Percentiles rank a stretch among this genome's conserved stretches.
Conservation (phyloP, 2,888 invertebrate genomes). For the Nineta flava region DNA sequence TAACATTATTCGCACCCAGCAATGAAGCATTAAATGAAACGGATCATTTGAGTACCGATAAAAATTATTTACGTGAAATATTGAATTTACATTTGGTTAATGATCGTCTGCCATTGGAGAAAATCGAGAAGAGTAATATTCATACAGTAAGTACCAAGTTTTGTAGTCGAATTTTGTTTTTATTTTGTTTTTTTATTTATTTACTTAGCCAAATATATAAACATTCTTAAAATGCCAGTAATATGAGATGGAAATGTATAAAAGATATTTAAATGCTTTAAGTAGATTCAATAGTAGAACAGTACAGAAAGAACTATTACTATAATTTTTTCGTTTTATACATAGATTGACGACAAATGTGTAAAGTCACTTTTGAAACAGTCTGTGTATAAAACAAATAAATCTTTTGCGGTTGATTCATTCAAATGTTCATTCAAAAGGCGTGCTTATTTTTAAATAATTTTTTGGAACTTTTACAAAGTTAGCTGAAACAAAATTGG, state of each 20-base stretch:
- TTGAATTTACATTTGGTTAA: constrained; percentile 68
- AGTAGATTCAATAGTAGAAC: no score
- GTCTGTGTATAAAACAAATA: neutral
- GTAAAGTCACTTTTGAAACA: neutral
- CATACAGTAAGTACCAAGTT: constrained; percentile 40
- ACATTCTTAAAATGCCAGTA: no score
- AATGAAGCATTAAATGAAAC: constrained; percentile 74
- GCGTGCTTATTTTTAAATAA: no score
- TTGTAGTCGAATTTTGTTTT: neutral
- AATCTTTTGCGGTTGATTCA: no score
- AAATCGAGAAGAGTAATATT: constrained; percentile 53
- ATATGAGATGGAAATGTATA: no score
- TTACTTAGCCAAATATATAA: neutral
- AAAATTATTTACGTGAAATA: constrained; percentile 56
- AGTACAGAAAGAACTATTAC: no score
- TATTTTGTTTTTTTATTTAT: neutral
- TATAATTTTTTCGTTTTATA: no score
- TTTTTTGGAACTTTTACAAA: no score
- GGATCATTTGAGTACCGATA: constrained; percentile 52
- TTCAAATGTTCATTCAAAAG: no score
- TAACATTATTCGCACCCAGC: constrained; percentile 80
- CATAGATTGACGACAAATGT: neutral
- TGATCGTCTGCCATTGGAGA: constrained; percentile 57
- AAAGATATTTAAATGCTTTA: neutral
- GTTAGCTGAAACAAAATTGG: no score